Evolutionary conservation across 2,888 invertebrate species (phyloP), one percentile per base, ranked within the genome.

Genomic region (Drosophila nigritarsus): DNA sequence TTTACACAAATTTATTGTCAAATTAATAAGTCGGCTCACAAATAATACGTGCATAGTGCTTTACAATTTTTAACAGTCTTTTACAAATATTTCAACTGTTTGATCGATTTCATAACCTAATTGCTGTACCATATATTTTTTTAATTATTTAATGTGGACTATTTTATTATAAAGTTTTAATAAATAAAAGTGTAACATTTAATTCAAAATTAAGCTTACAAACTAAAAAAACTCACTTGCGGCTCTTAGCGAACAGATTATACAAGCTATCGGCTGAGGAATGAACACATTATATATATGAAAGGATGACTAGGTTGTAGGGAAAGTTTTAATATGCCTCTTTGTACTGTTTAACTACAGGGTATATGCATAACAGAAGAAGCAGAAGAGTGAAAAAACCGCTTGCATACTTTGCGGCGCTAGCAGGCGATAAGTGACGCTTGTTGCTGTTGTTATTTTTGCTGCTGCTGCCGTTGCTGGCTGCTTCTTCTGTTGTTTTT

Each of bases 401-500:
- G 69, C 75, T 82, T 72, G 89, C 87, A 79, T 87, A 87, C 87
- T 90, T 90, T 83, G 84, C 75, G 82, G 89, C 75, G 69, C 75
- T 73, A 59, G 82, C 75, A 79, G 71, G 87, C 90, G 87, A 87
- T 87, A 87, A 87, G 89, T 89, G 89, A 71, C 72, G 79, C 74
- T 63, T 69, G 68, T 75, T 81, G 78, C 78, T 78, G 67, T 78
- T 78, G 78, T 78, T 81, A 65, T 78, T 77, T 65, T 42, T 45
- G 66, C 53, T 53, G 75, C 38, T 50, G 27, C 45, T 59, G n/a
- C 29, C 29, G 32, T 20, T 13, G 20, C 51, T 51, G 30, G 32
- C 51, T 30, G 54, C 38, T 50, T 24, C 38, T 71, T 24, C 49
- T 71, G 45, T n/a, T 78, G 54, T 30, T 78, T 40, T 60, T 49